Evolutionary conservation across 1,140 invertebrate species (phyloP), one percentile per base, ranked within the genome.

Genomic region (Samia ricini): DNA sequence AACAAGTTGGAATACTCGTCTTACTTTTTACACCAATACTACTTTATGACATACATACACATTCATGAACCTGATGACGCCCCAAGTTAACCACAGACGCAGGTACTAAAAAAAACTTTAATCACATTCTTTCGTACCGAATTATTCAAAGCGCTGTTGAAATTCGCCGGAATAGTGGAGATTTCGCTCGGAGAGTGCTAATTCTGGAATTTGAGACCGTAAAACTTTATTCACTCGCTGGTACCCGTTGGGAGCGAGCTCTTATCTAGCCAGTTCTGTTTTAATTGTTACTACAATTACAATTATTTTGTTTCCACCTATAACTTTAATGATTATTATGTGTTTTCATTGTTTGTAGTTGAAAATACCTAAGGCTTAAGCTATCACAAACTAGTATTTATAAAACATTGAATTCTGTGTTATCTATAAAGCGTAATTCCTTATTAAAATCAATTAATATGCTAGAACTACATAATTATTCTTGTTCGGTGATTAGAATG

Each of bases 161-260:
- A 55, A 18, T 55, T 23, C 21, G 4, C 12, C 10, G 21, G 21
- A 18, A 55, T 15, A 55, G 20, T 24, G 15, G 21, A 24, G 52
- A 55, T 55, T 55, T 24, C 22, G 52, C 24, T 23, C 52, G 52
- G 4, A 10, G 52, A 24, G 22, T 55, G 22, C 52, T 55, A 55
- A 55, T 55, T 55, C 52, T 22, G 52, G 21, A 55, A 55, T 55
- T 55, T n/a, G 10, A 42, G 8, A 4, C 21, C n/a, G 52, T 55
- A 55, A 55, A 55, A 55, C 10, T 22, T 55, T 55, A 55, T 55
- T 55, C 22, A 55, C 52, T 55, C 52, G 22, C 12, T n/a, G 22
- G 22, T 42, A 15, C 52, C 52, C 21, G 52, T 22, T 24, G 52
- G 52, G 22, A 23, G 22, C 3, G 33, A 15, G 33, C 33, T 42